Evolutionary conservation across 2,113 vertebrate species (phyloP).

Genomic region (Monarcha castaneiventris): DNA sequence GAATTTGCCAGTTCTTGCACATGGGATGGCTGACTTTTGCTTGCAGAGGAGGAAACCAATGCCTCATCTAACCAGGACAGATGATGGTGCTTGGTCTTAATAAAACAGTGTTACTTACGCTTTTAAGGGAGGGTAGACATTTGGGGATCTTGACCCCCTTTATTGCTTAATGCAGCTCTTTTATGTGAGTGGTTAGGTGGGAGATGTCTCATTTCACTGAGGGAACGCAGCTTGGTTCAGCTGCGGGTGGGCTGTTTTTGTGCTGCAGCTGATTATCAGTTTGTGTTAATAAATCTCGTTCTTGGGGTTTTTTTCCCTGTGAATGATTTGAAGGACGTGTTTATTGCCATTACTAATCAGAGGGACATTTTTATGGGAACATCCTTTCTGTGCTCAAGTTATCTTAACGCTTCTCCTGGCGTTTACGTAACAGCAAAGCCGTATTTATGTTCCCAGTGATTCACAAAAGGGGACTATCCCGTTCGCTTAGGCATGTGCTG

Average conservation of each 20-base stretch:
- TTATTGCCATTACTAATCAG: conserved; percentile 16
- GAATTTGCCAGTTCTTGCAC: background rate
- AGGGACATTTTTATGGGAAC: background rate
- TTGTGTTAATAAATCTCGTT: background rate
- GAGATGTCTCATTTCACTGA: background rate
- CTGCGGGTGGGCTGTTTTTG: background rate
- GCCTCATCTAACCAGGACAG: background rate
- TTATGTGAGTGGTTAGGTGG: background rate
- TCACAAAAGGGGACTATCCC: background rate
- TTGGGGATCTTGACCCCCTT: background rate
- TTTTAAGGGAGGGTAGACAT: background rate
- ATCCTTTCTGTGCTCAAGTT: background rate
- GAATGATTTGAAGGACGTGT: background rate
- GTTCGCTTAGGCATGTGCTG: background rate
- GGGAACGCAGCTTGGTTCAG: background rate
- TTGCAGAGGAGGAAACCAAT: background rate
- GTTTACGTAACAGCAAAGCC: conserved; percentile 1
- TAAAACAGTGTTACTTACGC: background rate
- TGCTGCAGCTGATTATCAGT: background rate
- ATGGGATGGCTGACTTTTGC: background rate
- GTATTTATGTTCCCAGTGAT: background rate
- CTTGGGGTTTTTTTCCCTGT: background rate
- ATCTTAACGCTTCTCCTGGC: background rate
- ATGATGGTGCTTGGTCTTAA: background rate
- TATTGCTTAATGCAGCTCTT: background rate